Conservation (phyloP, 2,113 vertebrate species). For the Rafetus swinhoei region DNA sequence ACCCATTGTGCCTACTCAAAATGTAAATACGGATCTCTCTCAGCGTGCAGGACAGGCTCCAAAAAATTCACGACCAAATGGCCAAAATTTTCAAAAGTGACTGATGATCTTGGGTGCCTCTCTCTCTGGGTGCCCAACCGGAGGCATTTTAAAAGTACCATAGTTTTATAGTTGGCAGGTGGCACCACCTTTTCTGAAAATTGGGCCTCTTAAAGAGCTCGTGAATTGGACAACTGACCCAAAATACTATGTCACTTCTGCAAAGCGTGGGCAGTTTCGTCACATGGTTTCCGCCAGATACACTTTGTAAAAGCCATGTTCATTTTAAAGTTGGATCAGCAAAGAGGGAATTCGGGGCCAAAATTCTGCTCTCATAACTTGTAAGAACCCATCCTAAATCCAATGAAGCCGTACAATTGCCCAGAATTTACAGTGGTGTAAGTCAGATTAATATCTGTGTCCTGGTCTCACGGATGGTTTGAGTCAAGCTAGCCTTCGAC, state of each 20-base stretch:
- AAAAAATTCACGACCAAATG: neutral
- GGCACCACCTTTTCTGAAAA: neutral
- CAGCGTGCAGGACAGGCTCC: neutral
- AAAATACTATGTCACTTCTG: neutral
- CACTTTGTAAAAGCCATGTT: neutral
- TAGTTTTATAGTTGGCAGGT: neutral
- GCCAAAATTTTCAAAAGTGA: neutral
- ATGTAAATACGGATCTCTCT: neutral
- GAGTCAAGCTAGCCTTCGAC: neutral
- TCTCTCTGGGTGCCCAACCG: neutral
- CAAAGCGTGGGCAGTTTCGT: neutral
- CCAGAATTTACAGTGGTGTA: neutral
- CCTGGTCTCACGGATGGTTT: accelerated
- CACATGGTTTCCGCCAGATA: no score
- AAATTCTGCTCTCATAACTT: neutral
- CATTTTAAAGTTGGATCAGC: neutral
- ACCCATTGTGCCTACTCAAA: neutral
- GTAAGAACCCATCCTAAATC: neutral
- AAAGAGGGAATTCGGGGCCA: neutral
- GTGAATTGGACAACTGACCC: neutral
- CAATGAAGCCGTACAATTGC: neutral
- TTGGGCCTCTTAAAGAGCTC: neutral
- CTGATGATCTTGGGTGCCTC: neutral
- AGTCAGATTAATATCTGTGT: neutral
- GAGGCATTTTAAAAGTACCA: neutral